A percentile compares a stretch with the other conserved stretches of the same genome.
These are phyloP conservation scores for Malthinus flaveolus DNA, from an alignment of 2,888 invertebrate species.

Conservation along the genomic window DNA sequence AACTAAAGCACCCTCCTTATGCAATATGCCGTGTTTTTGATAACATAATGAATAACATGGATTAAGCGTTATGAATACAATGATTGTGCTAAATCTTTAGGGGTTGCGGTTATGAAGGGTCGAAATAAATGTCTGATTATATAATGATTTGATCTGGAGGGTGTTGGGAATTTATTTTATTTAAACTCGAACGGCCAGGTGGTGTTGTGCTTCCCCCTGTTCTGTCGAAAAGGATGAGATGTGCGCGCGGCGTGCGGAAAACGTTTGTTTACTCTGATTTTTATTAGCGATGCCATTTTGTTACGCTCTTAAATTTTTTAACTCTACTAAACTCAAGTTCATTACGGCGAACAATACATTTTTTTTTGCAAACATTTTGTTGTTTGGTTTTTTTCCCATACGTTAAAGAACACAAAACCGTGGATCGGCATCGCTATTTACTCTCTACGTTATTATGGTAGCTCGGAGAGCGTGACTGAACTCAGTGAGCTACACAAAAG, in stretches of 20 bases:
- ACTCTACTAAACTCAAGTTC: not conserved
- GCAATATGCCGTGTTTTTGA: conserved; percentile 12
- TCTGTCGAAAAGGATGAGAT: not conserved
- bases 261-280: conserved; percentile 16
- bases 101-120: conserved; percentile 26
- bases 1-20: conserved; percentile 7
- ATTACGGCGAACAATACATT: conserved; percentile 2
- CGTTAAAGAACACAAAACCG: conserved; percentile 19
- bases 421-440: conserved; percentile 26
- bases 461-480: conserved; percentile 32
- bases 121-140: conserved; percentile 27
- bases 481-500: conserved; percentile 30
- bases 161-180: conserved; percentile 21
- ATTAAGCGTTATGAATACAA: conserved; percentile 30
- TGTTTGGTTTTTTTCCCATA: conserved; percentile 10
- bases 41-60: conserved; percentile 27
- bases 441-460: conserved; percentile 26
- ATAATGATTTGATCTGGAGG: conserved; percentile 29
- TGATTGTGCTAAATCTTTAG: conserved; percentile 27
- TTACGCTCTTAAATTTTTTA: too few species aligned
- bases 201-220: conserved; percentile 19
- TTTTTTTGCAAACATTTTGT: conserved; percentile 7
- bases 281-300: conserved; percentile 9
- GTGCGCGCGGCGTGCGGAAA: conserved; percentile 16
- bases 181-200: conserved; percentile 22